These are phyloP conservation scores for Strigamia crassipes DNA, from an alignment of 2,888 invertebrate species.

Conservation along the genomic window DNA sequence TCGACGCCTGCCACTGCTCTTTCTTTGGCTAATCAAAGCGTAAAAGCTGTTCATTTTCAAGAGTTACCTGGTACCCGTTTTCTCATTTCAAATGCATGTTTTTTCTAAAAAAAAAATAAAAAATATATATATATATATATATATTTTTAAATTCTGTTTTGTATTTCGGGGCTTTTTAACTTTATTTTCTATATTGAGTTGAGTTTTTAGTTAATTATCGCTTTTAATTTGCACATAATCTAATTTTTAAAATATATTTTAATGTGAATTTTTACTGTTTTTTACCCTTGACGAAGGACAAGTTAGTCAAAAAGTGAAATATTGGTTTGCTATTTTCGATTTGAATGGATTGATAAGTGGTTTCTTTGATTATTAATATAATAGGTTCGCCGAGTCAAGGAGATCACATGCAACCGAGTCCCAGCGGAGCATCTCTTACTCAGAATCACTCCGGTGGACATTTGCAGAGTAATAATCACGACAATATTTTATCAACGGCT, in stretches of 20 bases:
- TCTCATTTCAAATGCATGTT: slow-evolving; percentile 31
- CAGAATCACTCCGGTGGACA: slow-evolving; percentile 66
- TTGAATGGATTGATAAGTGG: not conserved
- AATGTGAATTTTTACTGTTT: not conserved
- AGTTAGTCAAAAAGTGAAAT: not conserved
- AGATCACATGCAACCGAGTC: slow-evolving; percentile 72
- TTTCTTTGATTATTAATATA: not conserved
- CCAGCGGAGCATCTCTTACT: slow-evolving; percentile 78
- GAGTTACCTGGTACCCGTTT: slow-evolving; percentile 38
- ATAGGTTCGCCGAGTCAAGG: slow-evolving; percentile 29
- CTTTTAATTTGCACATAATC: not conserved
- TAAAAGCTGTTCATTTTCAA: slow-evolving; percentile 47
- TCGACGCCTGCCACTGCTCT: not conserved
- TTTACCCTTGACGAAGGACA: too few species aligned
- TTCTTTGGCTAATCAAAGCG: slow-evolving; percentile 27
- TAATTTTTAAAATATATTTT: not conserved
- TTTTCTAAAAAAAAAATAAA: too few species aligned
- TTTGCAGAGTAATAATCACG: slow-evolving; percentile 45
- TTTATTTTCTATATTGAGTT: not conserved
- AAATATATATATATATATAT: too few species aligned
- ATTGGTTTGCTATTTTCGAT: too few species aligned
- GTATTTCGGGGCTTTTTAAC: not conserved
- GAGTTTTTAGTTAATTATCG: not conserved
- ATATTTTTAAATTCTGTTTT: too few species aligned
- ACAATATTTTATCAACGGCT: slow-evolving; percentile 47